phyloP scores from a whole-genome alignment of 2,797 vertebrate genomes.

The Trachops cirrhosus region DNA sequence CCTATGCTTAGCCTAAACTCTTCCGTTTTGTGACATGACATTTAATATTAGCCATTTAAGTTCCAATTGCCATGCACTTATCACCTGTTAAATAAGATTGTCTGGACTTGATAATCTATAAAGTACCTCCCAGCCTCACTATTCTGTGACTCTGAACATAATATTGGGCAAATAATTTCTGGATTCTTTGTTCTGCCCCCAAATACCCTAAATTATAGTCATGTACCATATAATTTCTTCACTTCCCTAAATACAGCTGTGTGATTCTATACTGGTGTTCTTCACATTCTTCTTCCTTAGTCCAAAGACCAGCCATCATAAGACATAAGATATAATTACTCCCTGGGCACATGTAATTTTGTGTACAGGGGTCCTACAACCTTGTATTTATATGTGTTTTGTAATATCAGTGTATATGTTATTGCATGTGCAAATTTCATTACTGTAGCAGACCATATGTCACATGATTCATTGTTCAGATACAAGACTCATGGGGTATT shows the following conservation, averaged over 20 bases:
- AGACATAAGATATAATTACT: background rate
- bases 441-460: background rate
- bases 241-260: background rate
- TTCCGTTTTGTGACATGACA: background rate
- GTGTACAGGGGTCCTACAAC: background rate
- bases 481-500: background rate
- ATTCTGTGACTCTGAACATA: background rate
- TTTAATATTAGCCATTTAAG: background rate
- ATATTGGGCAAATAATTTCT: background rate
- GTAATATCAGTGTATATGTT: background rate
- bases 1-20: background rate
- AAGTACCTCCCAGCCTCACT: background rate
- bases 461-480: background rate
- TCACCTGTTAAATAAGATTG: background rate
- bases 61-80: background rate
- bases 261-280: background rate
- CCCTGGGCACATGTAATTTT: conserved; percentile 2
- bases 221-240: background rate
- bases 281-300: background rate
- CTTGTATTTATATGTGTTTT: background rate
- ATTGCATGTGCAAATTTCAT: background rate
- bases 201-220: background rate
- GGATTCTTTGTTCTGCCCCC: background rate
- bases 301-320: background rate
- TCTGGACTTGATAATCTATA: background rate